Evolutionary conservation across 2,888 invertebrate species (phyloP).

Genomic region (Leptinotarsa tumamoca): DNA sequence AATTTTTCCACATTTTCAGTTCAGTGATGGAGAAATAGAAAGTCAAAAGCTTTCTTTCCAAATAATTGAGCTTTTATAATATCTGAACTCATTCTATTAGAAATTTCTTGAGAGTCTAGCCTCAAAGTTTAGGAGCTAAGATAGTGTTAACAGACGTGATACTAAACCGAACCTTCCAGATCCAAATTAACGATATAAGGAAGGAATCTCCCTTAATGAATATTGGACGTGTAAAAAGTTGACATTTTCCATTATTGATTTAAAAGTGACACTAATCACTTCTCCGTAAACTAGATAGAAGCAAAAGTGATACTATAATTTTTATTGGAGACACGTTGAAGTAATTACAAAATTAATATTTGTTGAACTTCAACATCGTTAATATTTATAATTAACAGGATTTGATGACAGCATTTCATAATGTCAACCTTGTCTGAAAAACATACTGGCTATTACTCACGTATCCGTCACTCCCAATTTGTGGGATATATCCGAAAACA

Average conservation of each 20-base stretch:
- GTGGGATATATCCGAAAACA: conserved; percentile 65
- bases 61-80: too few relatives aligned
- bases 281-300: not conserved
- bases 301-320: not conserved
- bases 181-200: not conserved
- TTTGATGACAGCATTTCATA: conserved; percentile 19
- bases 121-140: not conserved
- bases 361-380: conserved; percentile 16
- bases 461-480: conserved; percentile 63
- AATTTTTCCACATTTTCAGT: too few relatives aligned
- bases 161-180: not conserved
- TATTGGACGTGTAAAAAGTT: conserved; percentile 7
- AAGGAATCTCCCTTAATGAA: not conserved
- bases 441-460: conserved; percentile 57
- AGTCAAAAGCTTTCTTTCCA: too few relatives aligned
- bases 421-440: conserved; percentile 20
- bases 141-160: not conserved
- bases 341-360: conserved; percentile 2
- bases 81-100: too few relatives aligned
- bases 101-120: too few relatives aligned
- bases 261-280: conserved; percentile 26
- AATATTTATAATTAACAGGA: conserved; percentile 23
- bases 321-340: not conserved
- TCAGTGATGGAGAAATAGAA: too few relatives aligned
- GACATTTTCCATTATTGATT: conserved; percentile 34